Base-by-base conservation (phyloP, 2,888 invertebrate species). In the Hartigia nigra region DNA sequence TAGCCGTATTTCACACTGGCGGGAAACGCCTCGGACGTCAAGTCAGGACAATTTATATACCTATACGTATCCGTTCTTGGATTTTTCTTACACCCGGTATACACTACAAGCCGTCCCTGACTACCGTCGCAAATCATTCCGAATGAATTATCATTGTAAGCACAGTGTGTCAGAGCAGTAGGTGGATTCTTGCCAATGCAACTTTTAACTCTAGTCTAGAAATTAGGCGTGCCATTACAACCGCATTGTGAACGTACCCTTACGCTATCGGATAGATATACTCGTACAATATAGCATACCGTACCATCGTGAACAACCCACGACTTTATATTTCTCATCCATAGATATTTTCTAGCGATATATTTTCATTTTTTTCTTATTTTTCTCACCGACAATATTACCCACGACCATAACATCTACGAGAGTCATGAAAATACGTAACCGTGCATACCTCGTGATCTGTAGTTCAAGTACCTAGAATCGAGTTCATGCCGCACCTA, bases 21-120 rank as follows among this genome's bases (percentile, higher is more conserved):
- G 75, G 39, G 39, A 55, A 55, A 55, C 39, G 39, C 39, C 39
- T 70, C 74, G 79, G 34, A 35, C 74, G 74, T 69, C 14, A 36
- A 77, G 39, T 36, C 34, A 55, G 12, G 36, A 31, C 74, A 81
- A 86, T 86, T 86, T 86, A 86, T 82, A 81, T 74, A 70, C 81
- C 77, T 78, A 76, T 79, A 78, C 39, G 23, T 55, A 55, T 55
- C 23, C 39, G 39, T 55, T 55, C 39, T 78, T 76, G 79, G 39
- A 86, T 85, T 86, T 85, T 84, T 83, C 82, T 85, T 83, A 81
- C 84, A 77, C 81, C 76, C 78, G 76, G 75, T 81, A 76, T 76
- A 74, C 74, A 31, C 35, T 31, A 37, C 69, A 70, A 69, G 55
- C 78, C 31, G 75, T 74, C 55, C 76, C 74, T 69, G 76, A 76